Percentiles rank a stretch among this genome's conserved stretches.
phyloP scores from a whole-genome alignment of 1,140 invertebrate genomes.

The Maconellicoccus hirsutus region DNA sequence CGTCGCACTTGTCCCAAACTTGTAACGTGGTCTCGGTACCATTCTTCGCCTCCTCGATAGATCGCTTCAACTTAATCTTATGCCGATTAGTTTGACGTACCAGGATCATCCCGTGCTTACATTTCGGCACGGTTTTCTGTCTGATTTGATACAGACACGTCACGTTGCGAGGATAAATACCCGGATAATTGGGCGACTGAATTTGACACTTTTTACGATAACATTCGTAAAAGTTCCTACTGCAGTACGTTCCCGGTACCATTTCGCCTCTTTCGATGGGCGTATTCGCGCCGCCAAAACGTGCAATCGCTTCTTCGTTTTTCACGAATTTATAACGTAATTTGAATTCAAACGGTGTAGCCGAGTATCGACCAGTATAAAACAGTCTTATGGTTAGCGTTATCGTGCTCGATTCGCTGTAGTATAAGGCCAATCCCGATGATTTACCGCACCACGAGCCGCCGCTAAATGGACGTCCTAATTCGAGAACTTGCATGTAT shows the following conservation, averaged over 20 bases:
- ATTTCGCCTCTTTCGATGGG: slow-evolving; percentile 59
- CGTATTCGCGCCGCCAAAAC: slow-evolving; percentile 55
- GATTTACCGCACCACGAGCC: slow-evolving; percentile 72
- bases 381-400: slow-evolving; percentile 62
- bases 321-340: slow-evolving; percentile 67
- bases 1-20: slow-evolving; percentile 71
- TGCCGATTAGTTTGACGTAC: slow-evolving; percentile 44
- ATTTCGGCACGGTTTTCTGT: slow-evolving; percentile 69
- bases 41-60: slow-evolving; percentile 33
- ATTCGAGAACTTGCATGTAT: slow-evolving; percentile 69
- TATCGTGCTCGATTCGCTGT: slow-evolving; percentile 70
- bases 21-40: slow-evolving; percentile 50
- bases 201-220: slow-evolving; percentile 67
- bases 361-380: slow-evolving; percentile 40
- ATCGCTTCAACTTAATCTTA: slow-evolving; percentile 54
- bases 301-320: slow-evolving; percentile 57
- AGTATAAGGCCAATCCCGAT: slow-evolving; percentile 63
- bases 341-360: slow-evolving; percentile 57
- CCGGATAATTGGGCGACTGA: slow-evolving; percentile 82
- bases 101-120: slow-evolving; percentile 78
- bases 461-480: slow-evolving; percentile 66
- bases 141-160: slow-evolving; percentile 68
- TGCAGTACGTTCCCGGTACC: slow-evolving; percentile 76
- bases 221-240: slow-evolving; percentile 74
- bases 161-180: slow-evolving; percentile 78